phyloP scores from a whole-genome alignment of 37 sponge, comb jelly and placozoan species.

The Sycon ciliatum region DNA sequence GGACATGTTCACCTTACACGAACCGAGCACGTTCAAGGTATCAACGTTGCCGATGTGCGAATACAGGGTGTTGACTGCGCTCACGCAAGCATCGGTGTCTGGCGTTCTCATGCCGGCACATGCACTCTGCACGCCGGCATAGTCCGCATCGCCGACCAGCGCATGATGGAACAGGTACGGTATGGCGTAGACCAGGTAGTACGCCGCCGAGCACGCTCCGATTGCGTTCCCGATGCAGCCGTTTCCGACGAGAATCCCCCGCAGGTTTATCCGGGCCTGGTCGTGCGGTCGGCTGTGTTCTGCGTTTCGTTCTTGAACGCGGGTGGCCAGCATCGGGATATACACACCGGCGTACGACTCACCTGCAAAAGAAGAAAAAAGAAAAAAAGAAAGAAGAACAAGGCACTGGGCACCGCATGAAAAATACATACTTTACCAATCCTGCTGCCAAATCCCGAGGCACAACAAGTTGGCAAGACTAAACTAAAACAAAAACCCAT shows the following conservation, averaged over 20 bases:
- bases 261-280: slow-evolving; percentile 13
- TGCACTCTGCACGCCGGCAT: background rate
- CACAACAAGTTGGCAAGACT: no score
- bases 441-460: no score
- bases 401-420: no score
- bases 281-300: no score
- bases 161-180: background rate
- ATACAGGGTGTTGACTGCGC: background rate
- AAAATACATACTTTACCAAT: no score
- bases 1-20: no score
- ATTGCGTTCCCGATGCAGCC: slow-evolving; percentile 1
- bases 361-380: no score
- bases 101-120: no score
- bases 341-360: slow-evolving; percentile 21
- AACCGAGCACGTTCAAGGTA: slow-evolving; percentile 17
- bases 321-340: slow-evolving; percentile 10
- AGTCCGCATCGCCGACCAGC: background rate
- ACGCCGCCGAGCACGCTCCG: slow-evolving; percentile 5
- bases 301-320: no score
- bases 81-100: no score
- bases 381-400: no score
- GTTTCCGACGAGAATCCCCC: slow-evolving; percentile 5
- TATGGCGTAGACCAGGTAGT: background rate
- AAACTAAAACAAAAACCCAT: no score
- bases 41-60: slow-evolving; percentile 5